Conservation (phyloP, 1,140 invertebrate genomes). For the Nephotettix cincticeps region DNA sequence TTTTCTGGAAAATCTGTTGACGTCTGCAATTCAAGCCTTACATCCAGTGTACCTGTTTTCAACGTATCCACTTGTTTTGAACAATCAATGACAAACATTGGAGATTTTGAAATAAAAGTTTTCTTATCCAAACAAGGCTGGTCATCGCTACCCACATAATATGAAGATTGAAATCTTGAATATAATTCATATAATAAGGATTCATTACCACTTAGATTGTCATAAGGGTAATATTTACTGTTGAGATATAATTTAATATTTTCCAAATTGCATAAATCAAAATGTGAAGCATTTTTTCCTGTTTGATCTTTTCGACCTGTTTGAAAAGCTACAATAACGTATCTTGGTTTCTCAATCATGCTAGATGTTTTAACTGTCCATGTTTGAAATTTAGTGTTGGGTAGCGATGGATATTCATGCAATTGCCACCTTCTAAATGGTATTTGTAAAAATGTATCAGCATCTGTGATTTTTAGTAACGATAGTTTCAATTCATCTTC, state of each 20-base stretch:
- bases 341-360: slow-evolving; percentile 33
- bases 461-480: slow-evolving; percentile 33
- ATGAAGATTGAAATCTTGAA: background rate
- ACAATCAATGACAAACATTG: background rate
- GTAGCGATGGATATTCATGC: slow-evolving; percentile 45
- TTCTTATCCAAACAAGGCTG: background rate
- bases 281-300: slow-evolving; percentile 13
- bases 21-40: slow-evolving; percentile 43
- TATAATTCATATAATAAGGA: background rate
- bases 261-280: slow-evolving; percentile 31
- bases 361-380: slow-evolving; percentile 42
- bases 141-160: background rate
- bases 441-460: slow-evolving; percentile 37
- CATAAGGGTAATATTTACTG: slow-evolving; percentile 33
- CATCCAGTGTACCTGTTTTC: slow-evolving; percentile 41
- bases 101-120: background rate
- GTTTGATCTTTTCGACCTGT: slow-evolving; percentile 29
- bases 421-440: slow-evolving; percentile 45
- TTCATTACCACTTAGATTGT: slow-evolving; percentile 36
- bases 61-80: slow-evolving; percentile 41
- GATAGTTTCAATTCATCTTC: slow-evolving; percentile 32
- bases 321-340: slow-evolving; percentile 35
- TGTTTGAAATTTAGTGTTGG: slow-evolving; percentile 37
- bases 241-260: slow-evolving; percentile 31
- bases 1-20: slow-evolving; percentile 34